Evolutionary conservation across 2,113 vertebrate genomes (phyloP).

Genomic region (Trematocara variabile): DNA sequence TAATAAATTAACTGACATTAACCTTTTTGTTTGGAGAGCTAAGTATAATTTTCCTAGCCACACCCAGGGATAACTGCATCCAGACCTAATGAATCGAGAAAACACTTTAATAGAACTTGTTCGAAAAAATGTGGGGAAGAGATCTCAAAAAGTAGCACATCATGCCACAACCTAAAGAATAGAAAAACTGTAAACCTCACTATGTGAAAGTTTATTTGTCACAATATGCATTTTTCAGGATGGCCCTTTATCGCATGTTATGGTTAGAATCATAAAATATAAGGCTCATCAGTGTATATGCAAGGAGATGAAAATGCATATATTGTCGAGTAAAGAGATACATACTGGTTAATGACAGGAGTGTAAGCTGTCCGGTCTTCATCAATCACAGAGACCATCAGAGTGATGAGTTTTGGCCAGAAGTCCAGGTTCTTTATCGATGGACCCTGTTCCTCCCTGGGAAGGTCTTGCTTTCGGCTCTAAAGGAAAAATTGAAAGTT

Average conservation of each 20-base stretch:
- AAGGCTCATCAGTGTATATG: not conserved
- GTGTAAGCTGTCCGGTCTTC: slow-evolving; percentile 91
- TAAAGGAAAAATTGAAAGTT: slow-evolving; percentile 27
- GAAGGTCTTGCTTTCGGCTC: slow-evolving; percentile 86
- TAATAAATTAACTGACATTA: not conserved
- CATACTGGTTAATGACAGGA: slow-evolving; percentile 91
- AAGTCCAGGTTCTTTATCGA: slow-evolving; percentile 92
- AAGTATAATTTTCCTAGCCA: not conserved
- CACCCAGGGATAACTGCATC: not conserved
- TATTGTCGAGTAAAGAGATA: slow-evolving; percentile 16
- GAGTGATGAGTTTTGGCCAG: slow-evolving; percentile 91
- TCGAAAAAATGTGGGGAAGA: not conserved
- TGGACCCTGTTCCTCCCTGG: slow-evolving; percentile 90
- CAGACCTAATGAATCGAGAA: not conserved
- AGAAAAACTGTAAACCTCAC: not conserved
- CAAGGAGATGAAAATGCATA: not conserved
- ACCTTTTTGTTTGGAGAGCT: not conserved
- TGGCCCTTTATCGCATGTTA: not conserved
- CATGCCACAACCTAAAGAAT: not conserved
- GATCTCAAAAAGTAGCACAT: not conserved
- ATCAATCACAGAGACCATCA: slow-evolving; percentile 93
- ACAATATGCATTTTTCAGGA: not conserved
- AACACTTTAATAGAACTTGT: not conserved
- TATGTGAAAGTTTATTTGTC: not conserved
- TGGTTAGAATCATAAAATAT: not conserved